Evolutionary conservation across 1,140 invertebrate genomes (phyloP).

Genomic region (Panulirus ornatus): DNA sequence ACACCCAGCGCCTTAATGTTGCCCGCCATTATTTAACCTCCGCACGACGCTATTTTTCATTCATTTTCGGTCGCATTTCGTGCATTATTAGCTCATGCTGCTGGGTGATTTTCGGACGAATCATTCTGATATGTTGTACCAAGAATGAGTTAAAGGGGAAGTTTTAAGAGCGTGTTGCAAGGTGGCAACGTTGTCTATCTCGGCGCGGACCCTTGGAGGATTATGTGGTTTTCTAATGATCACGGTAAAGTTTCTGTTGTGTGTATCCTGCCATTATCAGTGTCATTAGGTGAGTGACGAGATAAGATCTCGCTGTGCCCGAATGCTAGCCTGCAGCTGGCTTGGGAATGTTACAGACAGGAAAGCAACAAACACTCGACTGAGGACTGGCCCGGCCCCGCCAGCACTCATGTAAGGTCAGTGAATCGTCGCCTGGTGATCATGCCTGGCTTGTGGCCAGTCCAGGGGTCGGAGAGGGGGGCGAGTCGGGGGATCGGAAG

Average conservation of each 20-base stretch:
- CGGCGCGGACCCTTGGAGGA: background rate
- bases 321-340: background rate
- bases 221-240: constrained; percentile 21
- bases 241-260: constrained; percentile 32
- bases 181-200: constrained; percentile 2
- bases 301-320: constrained; percentile 33
- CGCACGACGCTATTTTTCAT: background rate
- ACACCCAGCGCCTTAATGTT: constrained; percentile 22
- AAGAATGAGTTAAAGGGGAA: background rate
- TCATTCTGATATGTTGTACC: background rate
- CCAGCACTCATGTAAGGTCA: constrained; percentile 11
- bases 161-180: constrained; percentile 5
- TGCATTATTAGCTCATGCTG: background rate
- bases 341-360: background rate
- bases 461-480: background rate
- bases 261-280: constrained; percentile 42
- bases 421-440: constrained; percentile 14
- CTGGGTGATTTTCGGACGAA: background rate
- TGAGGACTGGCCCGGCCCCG: background rate
- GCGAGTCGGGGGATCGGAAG: background rate
- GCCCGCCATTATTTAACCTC: constrained; percentile 24
- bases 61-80: constrained; percentile 6
- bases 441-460: constrained; percentile 21
- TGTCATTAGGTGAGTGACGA: constrained; percentile 25
- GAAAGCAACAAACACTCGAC: background rate